phyloP scores from a whole-genome alignment of 2,113 vertebrate genomes.

The Camelus dromedarius region DNA sequence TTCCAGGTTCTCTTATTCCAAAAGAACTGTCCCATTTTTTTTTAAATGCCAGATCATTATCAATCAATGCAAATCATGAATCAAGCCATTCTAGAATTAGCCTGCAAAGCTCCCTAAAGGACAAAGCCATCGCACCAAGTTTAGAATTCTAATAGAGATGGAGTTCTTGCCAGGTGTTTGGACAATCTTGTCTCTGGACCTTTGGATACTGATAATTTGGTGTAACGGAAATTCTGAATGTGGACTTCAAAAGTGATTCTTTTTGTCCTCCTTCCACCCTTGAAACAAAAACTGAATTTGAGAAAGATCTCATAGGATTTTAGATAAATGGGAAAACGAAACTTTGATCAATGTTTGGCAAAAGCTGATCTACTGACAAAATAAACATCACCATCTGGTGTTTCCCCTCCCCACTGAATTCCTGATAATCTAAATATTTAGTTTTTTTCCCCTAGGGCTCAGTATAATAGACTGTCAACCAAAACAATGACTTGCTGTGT shows the following conservation, averaged over 20 bases:
- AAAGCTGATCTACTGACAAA: conserved; percentile 30
- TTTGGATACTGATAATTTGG: neutral
- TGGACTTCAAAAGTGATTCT: neutral
- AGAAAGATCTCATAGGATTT: conserved; percentile 16
- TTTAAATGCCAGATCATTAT: conserved; percentile 51
- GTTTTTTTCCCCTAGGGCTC: neutral
- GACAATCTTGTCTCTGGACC: neutral
- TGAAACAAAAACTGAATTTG: conserved; percentile 60
- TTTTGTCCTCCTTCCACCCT: neutral
- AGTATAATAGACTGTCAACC: neutral
- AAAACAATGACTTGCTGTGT: conserved; percentile 22
- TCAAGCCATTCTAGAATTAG: conserved; percentile 48
- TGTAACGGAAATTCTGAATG: neutral
- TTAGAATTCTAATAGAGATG: conserved; percentile 32
- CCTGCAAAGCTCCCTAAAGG: conserved; percentile 35
- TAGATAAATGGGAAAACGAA: conserved; percentile 59
- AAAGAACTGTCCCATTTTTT: conserved; percentile 46
- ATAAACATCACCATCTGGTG: conserved; percentile 33
- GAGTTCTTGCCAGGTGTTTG: neutral
- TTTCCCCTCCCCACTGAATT: neutral
- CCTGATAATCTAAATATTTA: conserved; percentile 19
- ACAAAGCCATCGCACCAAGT: neutral
- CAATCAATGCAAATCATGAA: conserved; percentile 26
- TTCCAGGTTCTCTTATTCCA: conserved; percentile 39
- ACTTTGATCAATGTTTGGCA: conserved; percentile 26